phyloP scores from a whole-genome alignment of 2,797 vertebrate species.

The Cuculus canorus region DNA sequence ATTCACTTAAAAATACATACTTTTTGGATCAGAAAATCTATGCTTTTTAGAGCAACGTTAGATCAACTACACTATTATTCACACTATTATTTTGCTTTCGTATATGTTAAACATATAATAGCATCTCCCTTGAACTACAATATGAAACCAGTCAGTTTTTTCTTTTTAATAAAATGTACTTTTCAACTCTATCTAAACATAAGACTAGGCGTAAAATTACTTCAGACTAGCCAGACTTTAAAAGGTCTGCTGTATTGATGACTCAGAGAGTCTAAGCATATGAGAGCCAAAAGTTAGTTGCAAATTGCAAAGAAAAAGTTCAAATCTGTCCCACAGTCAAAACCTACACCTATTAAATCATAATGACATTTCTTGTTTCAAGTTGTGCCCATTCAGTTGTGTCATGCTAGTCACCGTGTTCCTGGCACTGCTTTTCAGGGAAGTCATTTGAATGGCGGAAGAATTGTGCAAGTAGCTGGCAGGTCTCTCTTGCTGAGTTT shows the following conservation, averaged over 20 bases:
- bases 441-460: conserved; percentile 90
- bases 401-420: conserved; percentile 71
- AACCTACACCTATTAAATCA: conserved; percentile 62
- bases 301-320: background rate
- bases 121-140: background rate
- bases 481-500: conserved; percentile 75
- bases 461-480: conserved; percentile 88
- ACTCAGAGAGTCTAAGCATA: background rate
- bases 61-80: background rate
- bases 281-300: background rate
- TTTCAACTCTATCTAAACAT: background rate
- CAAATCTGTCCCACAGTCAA: background rate
- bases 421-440: conserved; percentile 86
- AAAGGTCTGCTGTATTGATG: background rate
- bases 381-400: conserved; percentile 79
- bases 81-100: background rate
- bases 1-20: background rate
- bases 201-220: background rate
- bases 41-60: background rate
- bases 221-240: background rate
- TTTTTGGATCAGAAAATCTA: background rate
- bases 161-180: background rate
- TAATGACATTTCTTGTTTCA: conserved; percentile 84
- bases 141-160: background rate
- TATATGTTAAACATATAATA: background rate